A percentile compares a stretch with the other conserved stretches of the same genome.
These are phyloP conservation scores for Agrotis puta DNA, from an alignment of 2,888 invertebrate genomes.

Conservation along the genomic window DNA sequence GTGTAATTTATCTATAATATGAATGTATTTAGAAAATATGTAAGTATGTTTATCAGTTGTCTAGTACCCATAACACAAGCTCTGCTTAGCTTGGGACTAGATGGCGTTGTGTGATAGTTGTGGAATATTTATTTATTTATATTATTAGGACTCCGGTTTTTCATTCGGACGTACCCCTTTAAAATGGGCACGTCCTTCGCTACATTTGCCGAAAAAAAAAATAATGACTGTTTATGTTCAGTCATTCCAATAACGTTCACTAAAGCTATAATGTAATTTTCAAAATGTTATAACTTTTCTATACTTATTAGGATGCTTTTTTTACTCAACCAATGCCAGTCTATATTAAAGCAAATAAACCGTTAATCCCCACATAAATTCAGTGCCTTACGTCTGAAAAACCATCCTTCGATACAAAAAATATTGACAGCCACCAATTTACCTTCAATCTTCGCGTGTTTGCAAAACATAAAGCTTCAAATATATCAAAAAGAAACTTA, in stretches of 20 bases:
- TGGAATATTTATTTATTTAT: too few species aligned
- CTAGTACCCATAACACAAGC: too few species aligned
- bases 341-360: conserved; percentile 32
- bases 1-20: too few species aligned
- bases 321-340: neutral
- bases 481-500: conserved; percentile 39
- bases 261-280: neutral
- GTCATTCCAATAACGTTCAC: neutral
- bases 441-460: conserved; percentile 65
- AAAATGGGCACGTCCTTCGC: neutral
- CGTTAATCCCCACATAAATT: conserved; percentile 34
- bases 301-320: neutral
- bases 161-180: too few species aligned
- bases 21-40: too few species aligned
- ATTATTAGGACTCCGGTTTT: too few species aligned
- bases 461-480: conserved; percentile 57
- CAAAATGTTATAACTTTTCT: neutral
- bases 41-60: too few species aligned
- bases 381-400: conserved; percentile 30
- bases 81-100: too few species aligned
- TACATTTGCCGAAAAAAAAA: too few species aligned
- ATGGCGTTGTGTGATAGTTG: too few species aligned
- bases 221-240: neutral
- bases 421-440: conserved; percentile 58
- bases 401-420: conserved; percentile 47